Percentiles rank a stretch among this genome's conserved stretches.
phyloP scores from a whole-genome alignment of 2,888 invertebrate genomes.

The Xylota segnis region DNA sequence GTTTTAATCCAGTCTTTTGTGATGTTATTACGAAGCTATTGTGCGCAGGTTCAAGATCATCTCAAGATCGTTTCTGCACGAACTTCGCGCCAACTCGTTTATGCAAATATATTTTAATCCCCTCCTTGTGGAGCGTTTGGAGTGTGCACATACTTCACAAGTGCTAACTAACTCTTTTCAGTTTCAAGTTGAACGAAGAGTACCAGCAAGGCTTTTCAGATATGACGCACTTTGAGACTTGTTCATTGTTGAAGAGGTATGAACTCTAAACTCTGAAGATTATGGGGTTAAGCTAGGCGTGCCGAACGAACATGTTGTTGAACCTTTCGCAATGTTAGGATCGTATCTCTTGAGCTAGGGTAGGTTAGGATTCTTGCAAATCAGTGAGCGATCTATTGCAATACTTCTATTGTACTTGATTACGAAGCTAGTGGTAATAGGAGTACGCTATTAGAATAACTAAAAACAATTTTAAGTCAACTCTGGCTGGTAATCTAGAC shows the following conservation, averaged over 20 bases:
- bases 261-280: neutral
- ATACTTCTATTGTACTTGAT: too few relatives aligned
- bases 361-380: too few relatives aligned
- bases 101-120: neutral
- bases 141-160: neutral
- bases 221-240: neutral
- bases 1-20: slow-evolving; percentile 9
- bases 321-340: too few relatives aligned
- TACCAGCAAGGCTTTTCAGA: neutral
- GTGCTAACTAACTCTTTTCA: neutral
- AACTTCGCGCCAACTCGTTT: neutral
- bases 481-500: too few relatives aligned
- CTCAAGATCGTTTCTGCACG: neutral
- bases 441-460: too few relatives aligned
- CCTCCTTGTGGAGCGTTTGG: neutral
- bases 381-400: too few relatives aligned
- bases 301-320: neutral
- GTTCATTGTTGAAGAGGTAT: neutral
- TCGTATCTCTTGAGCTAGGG: too few relatives aligned
- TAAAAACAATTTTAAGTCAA: too few relatives aligned
- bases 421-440: too few relatives aligned
- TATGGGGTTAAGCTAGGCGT: neutral
- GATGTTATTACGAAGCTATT: slow-evolving; percentile 8
- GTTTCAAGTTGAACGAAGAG: neutral
- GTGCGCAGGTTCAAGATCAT: slow-evolving; percentile 1